Percentiles rank a stretch among this genome's conserved stretches.
These are phyloP conservation scores for Lucilia sericata DNA, from an alignment of 1,140 invertebrate genomes.

Conservation along the genomic window DNA sequence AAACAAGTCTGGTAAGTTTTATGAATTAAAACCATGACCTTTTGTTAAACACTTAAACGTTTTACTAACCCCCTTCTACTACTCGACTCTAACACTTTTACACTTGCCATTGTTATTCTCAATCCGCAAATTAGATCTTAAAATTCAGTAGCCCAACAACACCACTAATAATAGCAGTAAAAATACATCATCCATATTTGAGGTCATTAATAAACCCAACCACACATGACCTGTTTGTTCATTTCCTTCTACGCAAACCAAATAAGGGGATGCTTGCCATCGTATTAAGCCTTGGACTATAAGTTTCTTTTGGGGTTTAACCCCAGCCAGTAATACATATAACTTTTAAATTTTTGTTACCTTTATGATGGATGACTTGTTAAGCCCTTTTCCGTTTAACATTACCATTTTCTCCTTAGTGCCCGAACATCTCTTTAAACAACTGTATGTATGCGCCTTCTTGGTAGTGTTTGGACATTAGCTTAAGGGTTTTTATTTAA, in stretches of 20 bases:
- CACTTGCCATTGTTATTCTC: not conserved
- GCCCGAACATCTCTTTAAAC: not conserved
- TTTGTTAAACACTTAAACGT: constrained; percentile 24
- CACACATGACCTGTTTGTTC: constrained; percentile 55
- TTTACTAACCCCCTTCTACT: not conserved
- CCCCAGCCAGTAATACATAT: constrained; percentile 36
- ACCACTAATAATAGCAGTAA: not conserved
- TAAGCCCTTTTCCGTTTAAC: not conserved
- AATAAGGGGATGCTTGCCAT: not conserved
- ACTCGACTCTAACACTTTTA: not conserved
- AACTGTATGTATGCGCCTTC: not conserved
- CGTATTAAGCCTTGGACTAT: not conserved
- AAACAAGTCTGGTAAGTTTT: constrained; percentile 28
- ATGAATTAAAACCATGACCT: constrained; percentile 26
- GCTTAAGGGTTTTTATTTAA: not conserved
- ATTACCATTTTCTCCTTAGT: not conserved
- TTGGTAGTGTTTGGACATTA: not conserved
- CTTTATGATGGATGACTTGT: constrained; percentile 33
- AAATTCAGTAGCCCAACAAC: not conserved
- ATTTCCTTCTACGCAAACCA: constrained; percentile 62
- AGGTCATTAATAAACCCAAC: constrained; percentile 66
- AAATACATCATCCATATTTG: constrained; percentile 61
- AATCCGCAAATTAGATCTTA: not conserved
- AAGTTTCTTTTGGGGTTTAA: constrained; percentile 19
- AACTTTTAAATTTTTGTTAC: constrained; percentile 46